phyloP scores from a whole-genome alignment of 1,140 invertebrate species.

The Drosophila jambulina region DNA sequence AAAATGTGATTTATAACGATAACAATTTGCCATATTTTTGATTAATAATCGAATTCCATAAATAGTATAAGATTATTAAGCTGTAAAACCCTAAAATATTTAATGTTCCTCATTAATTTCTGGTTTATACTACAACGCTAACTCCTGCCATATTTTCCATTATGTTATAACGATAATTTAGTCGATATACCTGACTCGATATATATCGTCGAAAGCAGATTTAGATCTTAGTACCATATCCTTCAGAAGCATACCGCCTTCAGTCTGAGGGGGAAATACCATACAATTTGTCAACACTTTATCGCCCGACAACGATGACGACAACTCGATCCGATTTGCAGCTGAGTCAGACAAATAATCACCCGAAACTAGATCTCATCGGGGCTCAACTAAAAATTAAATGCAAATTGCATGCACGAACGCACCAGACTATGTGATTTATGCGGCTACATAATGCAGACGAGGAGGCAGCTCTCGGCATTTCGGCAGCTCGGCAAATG shows the following conservation, averaged over 20 bases:
- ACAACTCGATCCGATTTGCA: slow-evolving; percentile 42
- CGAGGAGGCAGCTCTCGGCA: slow-evolving; percentile 15
- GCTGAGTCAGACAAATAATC: slow-evolving; percentile 55
- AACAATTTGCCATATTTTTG: too few species aligned
- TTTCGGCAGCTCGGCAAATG: slow-evolving; percentile 28
- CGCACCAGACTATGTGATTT: slow-evolving; percentile 57
- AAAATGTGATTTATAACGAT: too few species aligned
- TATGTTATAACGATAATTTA: background rate
- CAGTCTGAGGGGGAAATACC: slow-evolving; percentile 13
- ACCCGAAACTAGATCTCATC: slow-evolving; percentile 32
- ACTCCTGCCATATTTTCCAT: background rate
- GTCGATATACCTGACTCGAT: background rate
- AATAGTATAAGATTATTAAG: too few species aligned
- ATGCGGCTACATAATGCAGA: slow-evolving; percentile 49
- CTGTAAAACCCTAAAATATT: too few species aligned
- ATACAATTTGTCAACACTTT: slow-evolving; percentile 62
- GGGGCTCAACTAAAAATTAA: slow-evolving; percentile 60
- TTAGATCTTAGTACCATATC: background rate
- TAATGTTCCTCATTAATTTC: too few species aligned
- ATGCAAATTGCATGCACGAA: slow-evolving; percentile 76
- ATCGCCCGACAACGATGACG: slow-evolving; percentile 45
- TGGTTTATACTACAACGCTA: background rate
- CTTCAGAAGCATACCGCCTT: background rate
- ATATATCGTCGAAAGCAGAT: too few species aligned
- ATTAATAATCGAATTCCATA: too few species aligned